phyloP scores from a whole-genome alignment of 1,140 invertebrate genomes.

The Eciton burchellii region DNA sequence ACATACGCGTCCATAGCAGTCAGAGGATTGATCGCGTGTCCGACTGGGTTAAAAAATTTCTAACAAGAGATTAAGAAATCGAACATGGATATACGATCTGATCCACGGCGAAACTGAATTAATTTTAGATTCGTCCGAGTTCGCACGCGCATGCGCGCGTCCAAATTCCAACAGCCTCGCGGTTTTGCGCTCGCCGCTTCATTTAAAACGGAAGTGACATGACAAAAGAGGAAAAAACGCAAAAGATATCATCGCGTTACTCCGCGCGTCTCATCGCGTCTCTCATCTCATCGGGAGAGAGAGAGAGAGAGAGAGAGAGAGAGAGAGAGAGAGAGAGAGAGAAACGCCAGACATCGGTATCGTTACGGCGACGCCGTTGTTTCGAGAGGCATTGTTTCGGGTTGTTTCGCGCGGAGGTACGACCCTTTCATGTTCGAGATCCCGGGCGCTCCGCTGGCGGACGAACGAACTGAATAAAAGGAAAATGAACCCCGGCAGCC shows the following conservation, averaged over 20 bases:
- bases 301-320: too few relatives aligned
- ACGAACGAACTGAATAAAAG: conserved; percentile 72
- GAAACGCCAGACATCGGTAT: conserved; percentile 48
- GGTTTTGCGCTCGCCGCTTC: too few relatives aligned
- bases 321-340: too few relatives aligned
- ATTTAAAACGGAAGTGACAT: not conserved
- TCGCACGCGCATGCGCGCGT: not conserved
- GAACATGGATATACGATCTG: too few relatives aligned
- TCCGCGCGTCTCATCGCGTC: not conserved
- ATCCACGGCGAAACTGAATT: not conserved
- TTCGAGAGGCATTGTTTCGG: conserved; percentile 67
- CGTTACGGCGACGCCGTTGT: conserved; percentile 56
- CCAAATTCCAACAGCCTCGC: not conserved
- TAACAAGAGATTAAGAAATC: conserved; percentile 8
- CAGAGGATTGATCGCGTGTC: too few relatives aligned
- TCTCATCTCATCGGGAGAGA: too few relatives aligned
- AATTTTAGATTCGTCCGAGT: not conserved
- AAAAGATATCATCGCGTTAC: not conserved
- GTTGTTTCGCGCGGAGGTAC: conserved; percentile 66
- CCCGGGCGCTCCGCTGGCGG: conserved; percentile 39
- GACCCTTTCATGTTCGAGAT: conserved; percentile 69
- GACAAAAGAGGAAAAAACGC: conserved; percentile 5
- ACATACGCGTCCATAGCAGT: too few relatives aligned
- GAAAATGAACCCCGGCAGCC: conserved; percentile 68
- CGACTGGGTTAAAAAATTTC: not conserved